These are phyloP conservation scores for Caracal caracal DNA, from an alignment of 2,113 vertebrate genomes.

Conservation along the genomic window DNA sequence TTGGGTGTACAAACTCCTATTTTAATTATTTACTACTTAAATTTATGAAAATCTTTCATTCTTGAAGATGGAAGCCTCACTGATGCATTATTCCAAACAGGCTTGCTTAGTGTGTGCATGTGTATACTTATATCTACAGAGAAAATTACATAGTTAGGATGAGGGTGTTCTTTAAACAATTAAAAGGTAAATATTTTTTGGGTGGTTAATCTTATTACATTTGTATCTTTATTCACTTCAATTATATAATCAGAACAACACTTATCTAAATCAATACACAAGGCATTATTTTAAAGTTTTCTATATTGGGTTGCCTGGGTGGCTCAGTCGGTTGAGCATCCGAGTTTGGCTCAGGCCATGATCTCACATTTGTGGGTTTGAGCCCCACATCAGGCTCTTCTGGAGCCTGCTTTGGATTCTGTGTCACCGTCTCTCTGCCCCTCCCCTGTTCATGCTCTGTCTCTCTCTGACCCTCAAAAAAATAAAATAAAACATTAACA, in stretches of 20 bases:
- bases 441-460: too few species aligned
- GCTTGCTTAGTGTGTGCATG: not conserved
- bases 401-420: too few species aligned
- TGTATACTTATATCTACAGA: not conserved
- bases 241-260: not conserved
- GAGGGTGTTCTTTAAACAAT: not conserved
- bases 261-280: not conserved
- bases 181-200: not conserved
- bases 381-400: too few species aligned
- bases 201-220: not conserved
- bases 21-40: slow-evolving; percentile 9
- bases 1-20: not conserved
- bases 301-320: not conserved
- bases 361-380: too few species aligned
- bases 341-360: too few species aligned
- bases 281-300: not conserved
- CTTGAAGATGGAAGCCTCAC: not conserved
- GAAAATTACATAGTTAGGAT: not conserved
- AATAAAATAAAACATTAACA: too few species aligned
- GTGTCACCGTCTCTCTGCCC: too few species aligned
- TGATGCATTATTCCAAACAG: not conserved
- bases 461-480: too few species aligned
- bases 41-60: not conserved
- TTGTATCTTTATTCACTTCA: slow-evolving; percentile 24
- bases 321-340: too few species aligned